These are phyloP conservation scores for Uria aalge DNA, from an alignment of 2,113 vertebrate genomes.

Conservation along the genomic window DNA sequence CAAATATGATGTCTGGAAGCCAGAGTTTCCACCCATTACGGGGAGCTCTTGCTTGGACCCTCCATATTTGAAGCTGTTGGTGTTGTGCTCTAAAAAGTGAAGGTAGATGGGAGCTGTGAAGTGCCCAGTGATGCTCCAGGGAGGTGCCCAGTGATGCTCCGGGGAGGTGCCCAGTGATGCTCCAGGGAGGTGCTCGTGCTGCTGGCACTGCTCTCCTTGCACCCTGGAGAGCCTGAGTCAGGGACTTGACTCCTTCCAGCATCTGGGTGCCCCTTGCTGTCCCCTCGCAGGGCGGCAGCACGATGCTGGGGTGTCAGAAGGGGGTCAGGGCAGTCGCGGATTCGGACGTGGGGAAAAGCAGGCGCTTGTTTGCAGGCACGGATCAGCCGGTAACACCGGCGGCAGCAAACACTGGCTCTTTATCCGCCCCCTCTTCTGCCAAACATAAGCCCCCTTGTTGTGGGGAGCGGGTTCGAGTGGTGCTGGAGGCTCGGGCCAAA, in stretches of 20 bases:
- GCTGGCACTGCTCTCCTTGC: rapidly evolving
- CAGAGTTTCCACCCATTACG: neutral
- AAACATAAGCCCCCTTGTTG: neutral
- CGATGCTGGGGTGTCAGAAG: rapidly evolving
- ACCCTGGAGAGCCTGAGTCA: neutral
- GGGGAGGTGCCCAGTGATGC: rapidly evolving
- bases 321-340: rapidly evolving
- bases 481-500: neutral
- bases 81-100: neutral
- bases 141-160: rapidly evolving
- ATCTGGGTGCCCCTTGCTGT: rapidly evolving
- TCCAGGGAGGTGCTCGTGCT: rapidly evolving
- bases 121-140: rapidly evolving
- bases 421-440: neutral
- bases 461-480: neutral
- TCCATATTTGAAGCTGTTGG: rapidly evolving
- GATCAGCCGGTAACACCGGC: rapidly evolving
- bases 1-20: rapidly evolving
- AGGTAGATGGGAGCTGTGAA: rapidly evolving
- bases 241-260: neutral
- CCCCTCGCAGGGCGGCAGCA: neutral
- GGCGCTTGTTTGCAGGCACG: rapidly evolving
- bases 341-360: neutral
- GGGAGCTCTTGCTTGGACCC: neutral
- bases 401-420: neutral